Base-by-base conservation (phyloP, 2,888 invertebrate species). In the Phortica magna region DNA sequence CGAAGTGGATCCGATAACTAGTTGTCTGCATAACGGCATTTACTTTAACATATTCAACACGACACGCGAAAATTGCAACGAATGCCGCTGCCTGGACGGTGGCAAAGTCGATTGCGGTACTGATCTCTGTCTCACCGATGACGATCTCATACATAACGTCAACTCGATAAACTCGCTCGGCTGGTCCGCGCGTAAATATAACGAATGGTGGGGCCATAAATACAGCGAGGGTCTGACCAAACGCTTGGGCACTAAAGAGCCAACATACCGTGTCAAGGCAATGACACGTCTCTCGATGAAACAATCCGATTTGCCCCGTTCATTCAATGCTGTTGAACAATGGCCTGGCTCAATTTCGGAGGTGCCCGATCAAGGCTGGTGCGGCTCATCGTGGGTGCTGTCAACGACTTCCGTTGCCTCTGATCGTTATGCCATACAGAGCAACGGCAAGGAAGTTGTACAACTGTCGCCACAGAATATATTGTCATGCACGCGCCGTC, bases 321-420 rank as follows among this genome's bases (percentile, higher is more conserved):
- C 93, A 61, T 99, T 98, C 90, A 97, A 98, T 90, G 93, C 97
- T 0, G 93, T 96, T 14, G 90, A 92, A 0, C 93, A 94, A 73
- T 98, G 98, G 98, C 94, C 94, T 0, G 93, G 93, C 1, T 94
- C 93, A 83, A 95, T 98, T 73, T 94, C 95, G 0, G 94, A 94
- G 0, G 92, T 96, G 5, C 93, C 93, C 5, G 95, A 96, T 91
- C 96, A 96, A 91, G 94, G 94, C 22, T 94, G 94, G 93, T 92
- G 98, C 89, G 98, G 96, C 0, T 95, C 98, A 0, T 98, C 98
- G 2, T 99, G 98, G 98, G 98, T 98, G 0, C 94, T 98, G 41
- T 96, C 97, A 0, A 96, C 98, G 0, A 95, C 96, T 12, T 94
- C 95, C 14, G 95, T 97, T 57, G 95, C 95, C 75, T 95, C 96